Percentiles rank a stretch among this genome's conserved stretches.
Evolutionary conservation across 1,140 invertebrate genomes (phyloP).

Genomic region (Drosophila quadrilineata): DNA sequence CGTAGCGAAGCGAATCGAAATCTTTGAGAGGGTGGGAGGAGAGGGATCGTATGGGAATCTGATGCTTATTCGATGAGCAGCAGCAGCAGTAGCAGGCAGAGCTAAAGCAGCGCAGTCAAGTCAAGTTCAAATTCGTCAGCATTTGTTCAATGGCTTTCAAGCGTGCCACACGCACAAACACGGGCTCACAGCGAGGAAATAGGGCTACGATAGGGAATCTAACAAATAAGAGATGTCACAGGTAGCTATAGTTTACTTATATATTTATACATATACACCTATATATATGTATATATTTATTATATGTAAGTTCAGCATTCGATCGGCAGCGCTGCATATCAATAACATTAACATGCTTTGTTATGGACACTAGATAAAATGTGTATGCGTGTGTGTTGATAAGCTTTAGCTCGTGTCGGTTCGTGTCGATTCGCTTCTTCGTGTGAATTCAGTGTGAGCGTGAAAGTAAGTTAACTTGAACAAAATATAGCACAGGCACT

Average conservation of each 20-base stretch:
- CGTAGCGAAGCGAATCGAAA: background rate
- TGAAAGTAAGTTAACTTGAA: too few relatives aligned
- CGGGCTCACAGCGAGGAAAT: background rate
- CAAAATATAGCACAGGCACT: too few relatives aligned
- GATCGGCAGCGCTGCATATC: background rate
- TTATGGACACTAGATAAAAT: conserved; percentile 10
- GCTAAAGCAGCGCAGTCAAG: conserved; percentile 24
- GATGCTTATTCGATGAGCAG: conserved; percentile 32
- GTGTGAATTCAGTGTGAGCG: conserved; percentile 62
- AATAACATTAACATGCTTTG: background rate
- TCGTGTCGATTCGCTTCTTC: background rate
- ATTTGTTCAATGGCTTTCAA: conserved; percentile 63
- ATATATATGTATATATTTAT: too few relatives aligned
- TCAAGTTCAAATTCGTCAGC: conserved; percentile 2
- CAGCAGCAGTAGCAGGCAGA: too few relatives aligned
- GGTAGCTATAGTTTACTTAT: conserved; percentile 47
- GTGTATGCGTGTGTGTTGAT: conserved; percentile 6
- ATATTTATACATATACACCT: too few relatives aligned
- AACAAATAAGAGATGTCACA: conserved; percentile 52
- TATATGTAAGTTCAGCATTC: too few relatives aligned
- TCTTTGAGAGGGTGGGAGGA: too few relatives aligned
- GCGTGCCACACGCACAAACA: conserved; percentile 52
- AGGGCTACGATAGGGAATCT: background rate
- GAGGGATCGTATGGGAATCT: conserved; percentile 5
- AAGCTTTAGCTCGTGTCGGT: background rate